Conservation (phyloP, 2,797 vertebrate species). For the Meda fulgida region DNA sequence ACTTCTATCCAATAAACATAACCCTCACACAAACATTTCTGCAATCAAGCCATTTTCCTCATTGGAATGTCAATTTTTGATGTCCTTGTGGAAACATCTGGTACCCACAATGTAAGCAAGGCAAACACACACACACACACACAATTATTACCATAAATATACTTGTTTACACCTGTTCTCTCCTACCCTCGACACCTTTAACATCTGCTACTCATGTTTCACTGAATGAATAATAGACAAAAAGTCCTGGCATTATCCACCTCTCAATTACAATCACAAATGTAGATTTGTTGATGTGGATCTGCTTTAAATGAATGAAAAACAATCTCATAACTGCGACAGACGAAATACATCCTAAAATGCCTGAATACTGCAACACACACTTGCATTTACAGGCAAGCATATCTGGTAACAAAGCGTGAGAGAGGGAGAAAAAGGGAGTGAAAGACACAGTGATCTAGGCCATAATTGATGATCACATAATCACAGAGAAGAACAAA, state of each 20-base stretch:
- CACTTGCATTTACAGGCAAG: neutral
- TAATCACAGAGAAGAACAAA: slow-evolving; percentile 24
- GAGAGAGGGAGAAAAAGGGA: neutral
- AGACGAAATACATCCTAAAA: neutral
- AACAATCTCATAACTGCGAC: neutral
- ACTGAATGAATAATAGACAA: neutral
- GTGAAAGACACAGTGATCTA: slow-evolving; percentile 2
- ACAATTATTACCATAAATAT: slow-evolving; percentile 11
- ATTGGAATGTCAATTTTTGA: neutral
- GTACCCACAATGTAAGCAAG: neutral
- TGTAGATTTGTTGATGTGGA: neutral
- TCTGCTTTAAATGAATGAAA: neutral
- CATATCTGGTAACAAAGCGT: neutral
- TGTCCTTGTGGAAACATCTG: neutral
- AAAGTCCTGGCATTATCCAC: neutral
- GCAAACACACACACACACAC: neutral
- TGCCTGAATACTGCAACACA: neutral
- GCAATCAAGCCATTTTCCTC: neutral
- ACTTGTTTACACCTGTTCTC: slow-evolving; percentile 20
- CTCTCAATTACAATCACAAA: slow-evolving; percentile 14
- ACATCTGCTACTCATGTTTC: slow-evolving; percentile 27
- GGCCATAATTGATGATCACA: slow-evolving; percentile 8
- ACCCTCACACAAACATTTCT: neutral
- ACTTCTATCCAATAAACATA: neutral
- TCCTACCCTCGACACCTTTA: neutral